Base-by-base conservation (phyloP, 2,113 vertebrate species). In the Hemichromis elongatus region DNA sequence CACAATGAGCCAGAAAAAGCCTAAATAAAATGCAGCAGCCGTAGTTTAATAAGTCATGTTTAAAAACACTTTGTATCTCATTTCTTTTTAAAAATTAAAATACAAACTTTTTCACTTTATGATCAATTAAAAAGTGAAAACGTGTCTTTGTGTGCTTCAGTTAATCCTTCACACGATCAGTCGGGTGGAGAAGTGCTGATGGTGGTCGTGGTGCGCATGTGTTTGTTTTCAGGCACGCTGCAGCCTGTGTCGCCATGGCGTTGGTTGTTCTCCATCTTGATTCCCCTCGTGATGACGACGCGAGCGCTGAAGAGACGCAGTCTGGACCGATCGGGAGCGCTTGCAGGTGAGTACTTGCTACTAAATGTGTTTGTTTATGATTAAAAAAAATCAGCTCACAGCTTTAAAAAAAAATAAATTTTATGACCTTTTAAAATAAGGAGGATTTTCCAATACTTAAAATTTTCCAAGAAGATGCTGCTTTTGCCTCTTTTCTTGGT, bases 231-330 rank as follows among this genome's bases (percentile, higher is more conserved):
- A 99, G 98, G 97, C 86, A 97, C 96, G 5, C 90, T 98, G 54
- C 96, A 92, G 55, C 98, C 98, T 3, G 94, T 99, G 88, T 99
- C 99, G 70, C 98, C 98, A 0, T 99, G 98, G 98, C 97, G 99
- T 14, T 99, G 98, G 98, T 91, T 99, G 86, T 97, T 99, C 93
- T 99, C 99, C 77, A 90, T 99, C 86, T 42, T 98, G 83, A 89
- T 97, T 92, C 97, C 99, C 8, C 91, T 99, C 11, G 42, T 95
- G 21, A 93, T 99, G 70, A 91, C 94, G 7, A 80, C 87, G 35
- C 93, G 96, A 82, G 98, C 96, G 28, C 86, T 97, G 86, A 99
- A 97, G 93, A 97, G 96, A 88, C 96, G 95, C 91, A 99, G 97
- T 84, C 96, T 99, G 59, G 97, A 98, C 91, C 93, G 92, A 85